A percentile compares a stretch with the other conserved stretches of the same genome.
These are phyloP conservation scores for Chloebia gouldiae DNA, from an alignment of 2,113 vertebrate species.

Conservation along the genomic window DNA sequence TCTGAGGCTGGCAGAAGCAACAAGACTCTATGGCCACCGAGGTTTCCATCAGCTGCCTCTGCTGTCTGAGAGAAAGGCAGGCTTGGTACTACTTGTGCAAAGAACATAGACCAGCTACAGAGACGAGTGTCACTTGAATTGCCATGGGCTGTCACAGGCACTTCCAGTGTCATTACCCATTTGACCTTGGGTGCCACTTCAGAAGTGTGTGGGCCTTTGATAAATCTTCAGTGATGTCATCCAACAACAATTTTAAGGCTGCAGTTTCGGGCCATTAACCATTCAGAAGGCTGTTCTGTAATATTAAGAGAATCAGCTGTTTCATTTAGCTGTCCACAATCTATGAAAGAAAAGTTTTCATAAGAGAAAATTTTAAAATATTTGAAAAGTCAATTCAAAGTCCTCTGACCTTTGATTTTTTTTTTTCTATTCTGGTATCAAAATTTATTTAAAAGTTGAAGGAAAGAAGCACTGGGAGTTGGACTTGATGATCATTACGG, in stretches of 20 bases:
- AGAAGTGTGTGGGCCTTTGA: accelerated
- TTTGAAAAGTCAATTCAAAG: not conserved
- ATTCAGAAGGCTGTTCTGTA: not conserved
- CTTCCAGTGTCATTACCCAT: not conserved
- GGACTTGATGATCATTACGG: not conserved
- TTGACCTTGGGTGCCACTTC: not conserved
- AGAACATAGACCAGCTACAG: not conserved
- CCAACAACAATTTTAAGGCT: not conserved
- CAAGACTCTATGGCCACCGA: not conserved
- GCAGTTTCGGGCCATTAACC: not conserved
- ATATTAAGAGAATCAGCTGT: not conserved
- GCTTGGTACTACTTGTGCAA: not conserved
- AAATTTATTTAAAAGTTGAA: not conserved
- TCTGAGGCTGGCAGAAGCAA: not conserved
- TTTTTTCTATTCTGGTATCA: not conserved
- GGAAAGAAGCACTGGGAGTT: not conserved
- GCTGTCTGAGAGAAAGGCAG: not conserved
- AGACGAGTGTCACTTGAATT: not conserved
- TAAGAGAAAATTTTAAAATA: not conserved
- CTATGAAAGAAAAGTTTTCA: not conserved
- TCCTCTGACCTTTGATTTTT: not conserved
- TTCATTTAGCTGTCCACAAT: not conserved
- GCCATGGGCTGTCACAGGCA: not conserved
- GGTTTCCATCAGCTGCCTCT: not conserved
- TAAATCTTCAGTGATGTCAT: not conserved